Conservation (phyloP, 2,113 vertebrate species). For the Anoplopoma fimbria region DNA sequence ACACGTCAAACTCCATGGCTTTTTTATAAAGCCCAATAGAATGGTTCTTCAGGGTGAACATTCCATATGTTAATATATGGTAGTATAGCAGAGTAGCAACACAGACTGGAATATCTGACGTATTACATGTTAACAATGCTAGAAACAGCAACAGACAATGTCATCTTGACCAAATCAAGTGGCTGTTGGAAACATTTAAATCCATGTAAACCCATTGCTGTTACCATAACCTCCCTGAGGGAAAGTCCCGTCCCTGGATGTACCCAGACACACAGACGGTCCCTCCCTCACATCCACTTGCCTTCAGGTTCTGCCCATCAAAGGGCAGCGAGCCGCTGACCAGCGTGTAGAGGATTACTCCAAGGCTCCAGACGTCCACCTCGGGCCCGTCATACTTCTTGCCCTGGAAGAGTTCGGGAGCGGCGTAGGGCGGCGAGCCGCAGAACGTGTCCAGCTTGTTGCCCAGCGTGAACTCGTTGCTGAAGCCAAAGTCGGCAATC, state of each 20-base stretch:
- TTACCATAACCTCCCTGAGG: background rate
- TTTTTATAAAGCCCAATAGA: background rate
- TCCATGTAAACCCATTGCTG: background rate
- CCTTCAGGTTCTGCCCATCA: conserved; percentile 96
- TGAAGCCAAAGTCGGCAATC: conserved; percentile 96
- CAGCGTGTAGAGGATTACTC: conserved; percentile 94
- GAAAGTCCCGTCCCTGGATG: background rate
- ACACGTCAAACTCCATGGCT: background rate
- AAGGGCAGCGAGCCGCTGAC: conserved; percentile 96
- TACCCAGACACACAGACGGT: conserved; percentile 1
- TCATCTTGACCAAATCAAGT: background rate
- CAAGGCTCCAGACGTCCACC: conserved; percentile 94
- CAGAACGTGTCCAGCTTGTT: conserved; percentile 97
- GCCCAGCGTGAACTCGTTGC: conserved; percentile 94
- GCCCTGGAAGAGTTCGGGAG: conserved; percentile 95
- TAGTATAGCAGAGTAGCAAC: too few species aligned
- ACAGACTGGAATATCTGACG: too few species aligned
- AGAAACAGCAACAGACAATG: too few species aligned
- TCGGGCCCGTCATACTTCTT: conserved; percentile 95
- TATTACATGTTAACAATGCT: too few species aligned
- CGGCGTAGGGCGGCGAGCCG: conserved; percentile 93
- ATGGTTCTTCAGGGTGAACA: background rate
- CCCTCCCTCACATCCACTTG: conserved; percentile 56
- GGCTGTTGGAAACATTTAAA: background rate
- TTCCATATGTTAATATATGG: background rate